Percentiles rank a stretch among this genome's conserved stretches.
Conservation (phyloP, 2,113 vertebrate species). For the Nothobranchius furzeri region DNA sequence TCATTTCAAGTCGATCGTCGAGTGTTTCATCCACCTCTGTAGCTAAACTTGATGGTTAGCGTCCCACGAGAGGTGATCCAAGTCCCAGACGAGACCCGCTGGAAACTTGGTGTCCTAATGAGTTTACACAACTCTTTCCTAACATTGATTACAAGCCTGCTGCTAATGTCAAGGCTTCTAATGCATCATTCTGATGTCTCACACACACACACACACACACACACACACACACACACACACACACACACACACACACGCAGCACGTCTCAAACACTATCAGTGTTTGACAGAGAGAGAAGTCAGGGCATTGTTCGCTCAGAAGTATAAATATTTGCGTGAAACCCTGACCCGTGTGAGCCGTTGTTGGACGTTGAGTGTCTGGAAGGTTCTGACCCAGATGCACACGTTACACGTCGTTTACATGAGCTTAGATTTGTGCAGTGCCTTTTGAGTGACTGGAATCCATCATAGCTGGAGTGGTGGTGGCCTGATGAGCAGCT, state of each 20-base stretch:
- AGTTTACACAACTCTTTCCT: slow-evolving; percentile 61
- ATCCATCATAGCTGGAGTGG: too few species aligned
- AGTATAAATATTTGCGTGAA: slow-evolving; percentile 59
- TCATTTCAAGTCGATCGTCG: slow-evolving; percentile 43
- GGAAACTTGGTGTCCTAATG: slow-evolving; percentile 49
- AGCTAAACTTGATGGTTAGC: slow-evolving; percentile 32
- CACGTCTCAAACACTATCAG: slow-evolving; percentile 51
- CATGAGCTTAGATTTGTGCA: too few species aligned
- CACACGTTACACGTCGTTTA: background rate
- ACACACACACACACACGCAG: slow-evolving; percentile 28
- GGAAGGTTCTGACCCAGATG: slow-evolving; percentile 32
- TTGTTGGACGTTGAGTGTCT: slow-evolving; percentile 27
- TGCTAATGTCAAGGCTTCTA: slow-evolving; percentile 23
- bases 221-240: slow-evolving; percentile 9
- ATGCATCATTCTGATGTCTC: slow-evolving; percentile 30
- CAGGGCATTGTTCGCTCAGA: slow-evolving; percentile 39
- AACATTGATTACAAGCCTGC: slow-evolving; percentile 48
- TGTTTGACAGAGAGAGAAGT: slow-evolving; percentile 39
- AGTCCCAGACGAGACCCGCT: background rate
- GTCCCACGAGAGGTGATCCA: slow-evolving; percentile 10
- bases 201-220: background rate
- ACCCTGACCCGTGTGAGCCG: slow-evolving; percentile 42
- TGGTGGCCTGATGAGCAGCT: too few species aligned
- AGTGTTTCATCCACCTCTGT: background rate
- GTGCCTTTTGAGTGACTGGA: background rate